A percentile compares a stretch with the other conserved stretches of the same genome.
Evolutionary conservation across 2,888 invertebrate genomes (phyloP).

Genomic region (Drosophila flavopinicola): DNA sequence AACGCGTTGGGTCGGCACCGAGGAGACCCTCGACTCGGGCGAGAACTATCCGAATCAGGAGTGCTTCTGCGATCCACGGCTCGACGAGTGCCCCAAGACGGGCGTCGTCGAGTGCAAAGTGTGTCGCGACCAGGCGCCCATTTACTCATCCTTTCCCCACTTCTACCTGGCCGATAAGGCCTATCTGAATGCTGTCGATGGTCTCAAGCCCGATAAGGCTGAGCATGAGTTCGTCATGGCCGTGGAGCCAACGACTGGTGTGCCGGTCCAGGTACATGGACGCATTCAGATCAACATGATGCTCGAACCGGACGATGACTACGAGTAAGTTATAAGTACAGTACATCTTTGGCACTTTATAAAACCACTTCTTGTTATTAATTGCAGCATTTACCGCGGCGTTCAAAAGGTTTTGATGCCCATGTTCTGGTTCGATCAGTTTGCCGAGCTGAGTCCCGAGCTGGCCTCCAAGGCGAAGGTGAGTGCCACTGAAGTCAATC

Average conservation of each 20-base stretch:
- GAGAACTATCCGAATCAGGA: conserved; percentile 86
- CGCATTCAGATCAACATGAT: conserved; percentile 91
- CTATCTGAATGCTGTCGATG: conserved; percentile 87
- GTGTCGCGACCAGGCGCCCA: conserved; percentile 92
- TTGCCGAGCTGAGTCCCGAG: conserved; percentile 86
- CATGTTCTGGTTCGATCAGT: conserved; percentile 91
- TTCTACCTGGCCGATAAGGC: conserved; percentile 90
- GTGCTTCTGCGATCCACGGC: conserved; percentile 88
- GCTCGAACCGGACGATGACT: conserved; percentile 85
- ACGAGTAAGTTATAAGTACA: conserved; percentile 87
- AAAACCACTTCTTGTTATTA: background rate
- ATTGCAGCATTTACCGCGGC: conserved; percentile 86
- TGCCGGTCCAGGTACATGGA: conserved; percentile 90
- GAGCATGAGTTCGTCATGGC: conserved; percentile 88
- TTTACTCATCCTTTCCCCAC: conserved; percentile 92
- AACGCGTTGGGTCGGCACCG: conserved; percentile 85
- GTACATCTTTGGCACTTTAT: too few species aligned
- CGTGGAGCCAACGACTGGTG: conserved; percentile 91
- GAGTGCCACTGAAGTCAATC: conserved; percentile 1
- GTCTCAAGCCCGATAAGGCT: conserved; percentile 88
- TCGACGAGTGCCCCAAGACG: conserved; percentile 85
- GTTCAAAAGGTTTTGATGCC: conserved; percentile 87
- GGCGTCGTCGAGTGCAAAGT: conserved; percentile 90
- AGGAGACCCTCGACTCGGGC: conserved; percentile 90
- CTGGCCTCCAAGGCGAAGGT: conserved; percentile 85